Base-by-base conservation (phyloP, 53 echinoderm and acorn worm genomes). In the Zoroaster sp. region DNA sequence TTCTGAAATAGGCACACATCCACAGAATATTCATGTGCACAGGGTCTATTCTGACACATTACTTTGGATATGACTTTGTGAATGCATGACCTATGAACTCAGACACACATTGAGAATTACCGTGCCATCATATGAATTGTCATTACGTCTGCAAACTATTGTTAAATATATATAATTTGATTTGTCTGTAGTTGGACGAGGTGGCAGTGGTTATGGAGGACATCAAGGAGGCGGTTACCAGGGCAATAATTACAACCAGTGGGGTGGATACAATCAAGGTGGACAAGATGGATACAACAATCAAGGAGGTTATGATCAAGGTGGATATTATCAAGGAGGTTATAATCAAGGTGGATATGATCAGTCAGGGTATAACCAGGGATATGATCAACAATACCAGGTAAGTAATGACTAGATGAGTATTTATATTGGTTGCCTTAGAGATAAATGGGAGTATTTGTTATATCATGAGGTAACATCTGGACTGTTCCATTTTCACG, bases 341-440 rank as follows among this genome's bases (percentile, higher is more conserved):
- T 82, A 82, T 30, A 70, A 85, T 70, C 85, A 85, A n/a, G 35
- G 45, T 21, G 51, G 37, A 6, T 82, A 82, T 5, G 85, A 85
- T 70, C 85, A 85, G 47, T 71, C 70, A 9, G 71, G 51, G 3
- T 85, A 85, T 37, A 85, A 31, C 46, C 45, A 31, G 38, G 45
- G 69, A 13, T 70, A 85, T 46, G 70, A 85, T 2, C 85, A 85
- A 37, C 69, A 66, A 4, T 85, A 85, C 47, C 85, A 70, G 85
- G 85, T 85, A n/a, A 85, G 47, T 30, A n/a, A 35, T 2, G 25
- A 11, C 10, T 46, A 40, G 40, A n/a, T n/a, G n/a, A n/a, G n/a
- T n/a, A n/a, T n/a, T n/a, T n/a, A n/a, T n/a, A n/a, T n/a, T n/a
- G n/a, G n/a, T n/a, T n/a, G n/a, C n/a, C n/a, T n/a, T n/a, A n/a